Conservation (phyloP, 2,888 invertebrate genomes). For the Smittia aterrima region DNA sequence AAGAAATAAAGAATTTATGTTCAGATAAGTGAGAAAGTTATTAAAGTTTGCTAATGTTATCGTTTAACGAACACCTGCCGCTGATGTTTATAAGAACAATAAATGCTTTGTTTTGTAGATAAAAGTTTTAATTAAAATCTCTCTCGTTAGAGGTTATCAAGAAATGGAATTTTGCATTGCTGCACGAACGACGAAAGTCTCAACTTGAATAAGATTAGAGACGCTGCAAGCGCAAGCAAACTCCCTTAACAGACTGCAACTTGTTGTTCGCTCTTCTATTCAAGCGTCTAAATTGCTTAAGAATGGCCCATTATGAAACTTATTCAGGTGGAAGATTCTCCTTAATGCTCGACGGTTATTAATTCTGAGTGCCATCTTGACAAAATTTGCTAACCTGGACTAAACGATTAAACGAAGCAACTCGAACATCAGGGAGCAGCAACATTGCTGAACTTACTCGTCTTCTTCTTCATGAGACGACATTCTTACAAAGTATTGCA, state of each 20-base stretch:
- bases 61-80: neutral
- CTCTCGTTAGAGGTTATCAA: neutral
- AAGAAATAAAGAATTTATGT: neutral
- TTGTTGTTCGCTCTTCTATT: slow-evolving; percentile 9
- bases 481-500: neutral
- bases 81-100: neutral
- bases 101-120: neutral
- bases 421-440: neutral
- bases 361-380: slow-evolving; percentile 10
- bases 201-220: neutral
- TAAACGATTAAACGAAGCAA: neutral
- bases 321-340: slow-evolving; percentile 8
- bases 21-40: slow-evolving; percentile 2
- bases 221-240: neutral
- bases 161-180: neutral
- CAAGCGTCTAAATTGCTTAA: slow-evolving; percentile 13
- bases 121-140: slow-evolving; percentile 16
- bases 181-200: slow-evolving; percentile 10
- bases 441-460: neutral
- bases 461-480: neutral
- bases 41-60: too few relatives aligned
- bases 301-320: neutral
- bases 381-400: neutral
- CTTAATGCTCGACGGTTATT: neutral
- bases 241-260: slow-evolving; percentile 4